A percentile compares a stretch with the other conserved stretches of the same genome.
Evolutionary conservation across 2,113 vertebrate genomes (phyloP).

Genomic region (Muntiacus muntjak): DNA sequence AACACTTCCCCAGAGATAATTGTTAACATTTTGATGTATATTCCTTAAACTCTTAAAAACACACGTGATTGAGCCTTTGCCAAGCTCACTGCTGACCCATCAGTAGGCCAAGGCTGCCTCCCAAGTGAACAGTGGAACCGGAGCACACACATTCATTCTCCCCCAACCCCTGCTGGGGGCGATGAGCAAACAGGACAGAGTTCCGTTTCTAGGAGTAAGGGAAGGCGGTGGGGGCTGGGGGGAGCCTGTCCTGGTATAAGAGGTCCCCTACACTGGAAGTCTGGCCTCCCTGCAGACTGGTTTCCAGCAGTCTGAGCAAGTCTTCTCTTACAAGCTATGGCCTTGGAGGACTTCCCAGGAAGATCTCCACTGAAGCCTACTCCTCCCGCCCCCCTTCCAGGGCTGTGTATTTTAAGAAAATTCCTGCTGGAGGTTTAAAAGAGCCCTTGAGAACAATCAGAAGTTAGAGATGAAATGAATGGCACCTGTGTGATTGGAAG

Average conservation of each 20-base stretch:
- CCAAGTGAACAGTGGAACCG: neutral
- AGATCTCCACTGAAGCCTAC: neutral
- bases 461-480: neutral
- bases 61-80: neutral
- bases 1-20: neutral
- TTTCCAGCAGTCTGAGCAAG: neutral
- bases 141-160: no score
- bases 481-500: neutral
- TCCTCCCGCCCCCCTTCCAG: no score
- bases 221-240: accelerated
- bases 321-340: neutral
- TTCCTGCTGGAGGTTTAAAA: neutral
- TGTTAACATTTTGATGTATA: neutral
- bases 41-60: neutral
- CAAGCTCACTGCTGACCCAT: neutral
- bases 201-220: neutral
- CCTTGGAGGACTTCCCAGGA: neutral
- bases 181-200: neutral
- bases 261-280: accelerated
- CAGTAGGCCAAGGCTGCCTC: neutral
- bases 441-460: neutral
- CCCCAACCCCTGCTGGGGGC: accelerated
- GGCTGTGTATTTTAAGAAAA: neutral
- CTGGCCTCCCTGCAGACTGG: neutral
- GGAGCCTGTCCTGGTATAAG: neutral